Evolutionary conservation across 2,888 invertebrate species (phyloP).

Genomic region (Polyommatus iphigenia): DNA sequence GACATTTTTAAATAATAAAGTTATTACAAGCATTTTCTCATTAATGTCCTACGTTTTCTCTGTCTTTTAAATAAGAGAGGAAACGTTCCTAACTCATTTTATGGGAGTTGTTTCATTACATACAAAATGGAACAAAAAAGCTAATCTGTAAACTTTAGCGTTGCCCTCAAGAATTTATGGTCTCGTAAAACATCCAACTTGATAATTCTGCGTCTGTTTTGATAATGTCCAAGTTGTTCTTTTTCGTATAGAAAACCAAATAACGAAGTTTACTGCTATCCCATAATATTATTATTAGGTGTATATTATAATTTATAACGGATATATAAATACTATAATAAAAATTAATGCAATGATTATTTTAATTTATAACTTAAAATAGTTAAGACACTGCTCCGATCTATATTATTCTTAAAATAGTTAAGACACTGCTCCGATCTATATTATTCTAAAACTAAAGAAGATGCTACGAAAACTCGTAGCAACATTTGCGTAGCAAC

Average conservation of each 20-base stretch:
- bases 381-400: too few species aligned
- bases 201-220: slow-evolving; percentile 26
- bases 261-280: neutral
- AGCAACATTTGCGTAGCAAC: too few species aligned
- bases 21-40: neutral
- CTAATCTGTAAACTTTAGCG: slow-evolving; percentile 20
- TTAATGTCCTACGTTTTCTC: neutral
- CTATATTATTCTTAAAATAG: too few species aligned
- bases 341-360: too few species aligned
- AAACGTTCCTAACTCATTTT: slow-evolving; percentile 19
- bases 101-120: slow-evolving; percentile 27
- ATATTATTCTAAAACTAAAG: too few species aligned
- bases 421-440: too few species aligned
- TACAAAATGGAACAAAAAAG: slow-evolving; percentile 27
- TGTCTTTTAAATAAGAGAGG: neutral
- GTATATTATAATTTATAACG: too few species aligned
- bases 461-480: too few species aligned
- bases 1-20: too few species aligned
- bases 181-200: slow-evolving; percentile 20
- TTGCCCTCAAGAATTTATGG: slow-evolving; percentile 22
- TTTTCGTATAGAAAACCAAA: neutral
- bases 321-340: too few species aligned
- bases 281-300: neutral
- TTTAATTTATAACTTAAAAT: too few species aligned
- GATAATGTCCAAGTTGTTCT: neutral